phyloP scores from a whole-genome alignment of 2,113 vertebrate genomes.

The Pedionomus torquatus region DNA sequence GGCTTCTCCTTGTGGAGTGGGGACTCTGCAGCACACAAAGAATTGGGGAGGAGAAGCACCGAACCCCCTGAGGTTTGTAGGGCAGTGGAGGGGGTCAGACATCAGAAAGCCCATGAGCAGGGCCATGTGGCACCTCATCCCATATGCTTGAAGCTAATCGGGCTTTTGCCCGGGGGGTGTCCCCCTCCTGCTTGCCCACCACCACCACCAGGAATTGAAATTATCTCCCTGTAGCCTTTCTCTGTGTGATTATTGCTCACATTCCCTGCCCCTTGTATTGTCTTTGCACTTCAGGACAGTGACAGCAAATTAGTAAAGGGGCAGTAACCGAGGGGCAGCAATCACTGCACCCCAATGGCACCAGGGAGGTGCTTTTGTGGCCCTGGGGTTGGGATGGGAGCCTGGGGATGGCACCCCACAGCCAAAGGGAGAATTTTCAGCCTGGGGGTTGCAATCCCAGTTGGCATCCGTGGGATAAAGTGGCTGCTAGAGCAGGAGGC shows the following conservation, averaged over 20 bases:
- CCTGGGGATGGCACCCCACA: rapidly evolving
- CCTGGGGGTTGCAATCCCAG: not conserved
- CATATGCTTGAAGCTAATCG: rapidly evolving
- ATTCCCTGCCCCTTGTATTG: not conserved
- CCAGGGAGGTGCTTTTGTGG: not conserved
- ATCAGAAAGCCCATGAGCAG: rapidly evolving
- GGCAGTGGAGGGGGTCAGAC: not conserved
- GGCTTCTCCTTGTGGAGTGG: rapidly evolving
- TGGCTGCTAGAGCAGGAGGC: not conserved
- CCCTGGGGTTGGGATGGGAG: not conserved
- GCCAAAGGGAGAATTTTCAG: not conserved
- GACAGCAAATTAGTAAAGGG: not conserved
- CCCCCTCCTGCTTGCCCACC: not conserved
- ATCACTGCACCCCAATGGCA: rapidly evolving
- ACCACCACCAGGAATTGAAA: not conserved
- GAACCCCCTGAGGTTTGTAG: not conserved
- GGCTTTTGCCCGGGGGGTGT: not conserved
- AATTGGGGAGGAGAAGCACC: rapidly evolving
- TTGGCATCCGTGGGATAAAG: not conserved
- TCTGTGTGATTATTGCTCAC: rapidly evolving
- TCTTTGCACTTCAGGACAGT: rapidly evolving
- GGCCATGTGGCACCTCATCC: not conserved
- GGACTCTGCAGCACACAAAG: not conserved
- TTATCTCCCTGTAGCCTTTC: not conserved
- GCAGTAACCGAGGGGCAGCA: rapidly evolving